Evolutionary conservation across 2,888 invertebrate species (phyloP), one percentile per base, ranked within the genome.

Genomic region (Agrilus mali): DNA sequence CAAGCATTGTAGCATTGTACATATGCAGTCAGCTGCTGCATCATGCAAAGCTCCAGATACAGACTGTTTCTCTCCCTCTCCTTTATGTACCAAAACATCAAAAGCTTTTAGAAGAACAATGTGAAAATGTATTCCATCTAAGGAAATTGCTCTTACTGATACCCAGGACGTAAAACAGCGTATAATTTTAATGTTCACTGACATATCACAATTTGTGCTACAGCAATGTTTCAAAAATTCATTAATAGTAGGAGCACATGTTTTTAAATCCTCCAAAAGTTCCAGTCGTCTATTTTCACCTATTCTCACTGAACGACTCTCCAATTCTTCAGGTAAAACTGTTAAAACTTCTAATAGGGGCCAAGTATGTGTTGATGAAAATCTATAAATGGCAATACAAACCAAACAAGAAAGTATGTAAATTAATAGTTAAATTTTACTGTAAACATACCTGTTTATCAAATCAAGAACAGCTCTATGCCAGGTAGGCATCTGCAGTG

Each of bases 241-340:
- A 43, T 84, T 72, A 13, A 96, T 84, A 49, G 80, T 75, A 31
- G 81, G 77, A 22, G 89, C 80, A 61, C 86, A 83, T 36, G 72
- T 69, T 55, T 80, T 76, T 49, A 95, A 73, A 60, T 94, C 88
- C 42, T 80, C 74, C 54, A 85, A 77, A 36, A 97, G 78, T 57
- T 93, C 86, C 49, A 82, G 77, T 48, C 96, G 73, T 47, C 97
- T 74, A 67, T 96, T 97, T 51, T 88, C 88, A 33, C 96, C 97
- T 47, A 98, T 72, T 57, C 66, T 78, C 45, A 90, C 69, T 51
- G 76, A 80, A 52, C 85, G 68, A 0, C 86, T 86, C 63, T 85
- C 84, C 45, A 94, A 82, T 77, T 98, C 97, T 71, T 98, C 97
- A 5, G 97, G 96, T 57, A 97, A 71, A 20, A 96, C 87, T 38